Percentiles rank a stretch among this genome's conserved stretches.
These are phyloP conservation scores for Coptodon bakossiorum DNA, from an alignment of 2,113 vertebrate genomes.

Conservation along the genomic window DNA sequence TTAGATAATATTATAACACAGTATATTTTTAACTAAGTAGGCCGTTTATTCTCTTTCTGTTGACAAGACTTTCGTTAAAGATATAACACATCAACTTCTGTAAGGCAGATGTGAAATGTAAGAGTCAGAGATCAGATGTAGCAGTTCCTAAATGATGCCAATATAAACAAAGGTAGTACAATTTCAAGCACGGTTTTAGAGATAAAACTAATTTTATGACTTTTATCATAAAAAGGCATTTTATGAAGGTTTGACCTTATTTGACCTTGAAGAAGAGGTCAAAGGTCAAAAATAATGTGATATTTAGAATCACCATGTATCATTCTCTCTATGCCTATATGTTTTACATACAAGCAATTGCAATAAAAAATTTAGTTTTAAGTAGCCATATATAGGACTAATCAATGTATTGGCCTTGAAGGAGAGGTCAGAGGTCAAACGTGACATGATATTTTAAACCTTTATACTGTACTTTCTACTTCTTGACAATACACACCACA, in stretches of 20 bases:
- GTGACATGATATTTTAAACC: not conserved
- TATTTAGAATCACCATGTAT: not conserved
- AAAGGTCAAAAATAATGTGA: not conserved
- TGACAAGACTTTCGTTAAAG: not conserved
- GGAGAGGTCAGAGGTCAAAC: not conserved
- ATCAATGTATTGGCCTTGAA: not conserved
- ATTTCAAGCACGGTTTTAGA: not conserved
- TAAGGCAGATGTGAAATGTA: not conserved
- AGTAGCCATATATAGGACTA: not conserved
- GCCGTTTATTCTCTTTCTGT: not conserved
- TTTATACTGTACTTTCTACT: not conserved
- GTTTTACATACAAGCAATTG: not conserved
- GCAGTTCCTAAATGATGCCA: not conserved
- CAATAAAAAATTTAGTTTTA: accelerated
- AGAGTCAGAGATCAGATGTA: not conserved
- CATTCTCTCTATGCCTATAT: not conserved
- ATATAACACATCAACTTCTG: not conserved
- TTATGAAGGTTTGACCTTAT: not conserved
- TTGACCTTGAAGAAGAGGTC: not conserved
- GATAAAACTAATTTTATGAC: not conserved
- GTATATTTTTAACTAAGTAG: not conserved
- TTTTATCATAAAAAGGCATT: not conserved
- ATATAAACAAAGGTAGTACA: not conserved
- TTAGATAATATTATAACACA: not conserved
- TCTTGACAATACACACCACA: not conserved